Conservation (phyloP, 2,113 vertebrate genomes). For the Rattus norvegicus region GRCr8 NC_086031.1:28575501-28576000, state of each 20-base stretch:
- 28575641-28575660: neutral
- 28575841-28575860: neutral
- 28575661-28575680: neutral
- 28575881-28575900: neutral
- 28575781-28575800: neutral
- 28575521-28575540: neutral
- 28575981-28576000: rapidly evolving
- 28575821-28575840: neutral
- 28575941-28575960: neutral
- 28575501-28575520: neutral
- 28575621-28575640: neutral
- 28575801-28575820: neutral
- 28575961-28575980: neutral
- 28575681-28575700: neutral
- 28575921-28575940: too few species aligned
- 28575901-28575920: too few species aligned
- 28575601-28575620: neutral
- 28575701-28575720: neutral
- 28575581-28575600: neutral
- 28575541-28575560: too few species aligned
- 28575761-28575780: neutral
- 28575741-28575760: neutral
- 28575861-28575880: neutral
- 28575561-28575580: neutral
- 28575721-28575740: neutral